Evolutionary conservation across 2,888 invertebrate species (phyloP).

Genomic region (Phyto melanocephala): DNA sequence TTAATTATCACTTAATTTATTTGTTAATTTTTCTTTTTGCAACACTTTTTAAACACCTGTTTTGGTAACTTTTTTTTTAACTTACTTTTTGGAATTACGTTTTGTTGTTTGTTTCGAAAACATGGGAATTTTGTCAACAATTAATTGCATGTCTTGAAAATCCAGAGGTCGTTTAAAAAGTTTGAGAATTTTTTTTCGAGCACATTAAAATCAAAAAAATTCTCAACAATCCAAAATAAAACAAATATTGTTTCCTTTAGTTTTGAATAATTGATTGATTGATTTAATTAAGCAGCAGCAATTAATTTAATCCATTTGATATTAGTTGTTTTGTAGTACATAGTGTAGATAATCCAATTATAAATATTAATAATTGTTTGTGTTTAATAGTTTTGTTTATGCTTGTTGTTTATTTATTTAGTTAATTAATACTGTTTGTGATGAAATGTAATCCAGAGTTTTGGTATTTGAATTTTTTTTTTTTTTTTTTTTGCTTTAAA

Average conservation of each 20-base stretch:
- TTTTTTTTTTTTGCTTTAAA: slow-evolving; percentile 16
- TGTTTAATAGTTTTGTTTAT: slow-evolving; percentile 6
- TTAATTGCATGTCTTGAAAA: slow-evolving; percentile 78
- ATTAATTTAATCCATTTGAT: slow-evolving; percentile 35
- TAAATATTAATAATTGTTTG: not conserved
- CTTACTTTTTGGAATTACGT: slow-evolving; percentile 79
- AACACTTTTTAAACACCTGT: slow-evolving; percentile 56
- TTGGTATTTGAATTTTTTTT: slow-evolving; percentile 34
- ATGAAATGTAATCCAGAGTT: slow-evolving; percentile 53
- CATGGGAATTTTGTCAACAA: slow-evolving; percentile 79
- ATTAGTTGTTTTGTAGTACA: not conserved
- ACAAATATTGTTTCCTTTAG: not conserved
- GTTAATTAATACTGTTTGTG: slow-evolving; percentile 58
- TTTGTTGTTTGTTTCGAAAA: slow-evolving; percentile 79
- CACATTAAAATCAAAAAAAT: slow-evolving; percentile 44
- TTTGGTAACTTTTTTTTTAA: slow-evolving; percentile 58
- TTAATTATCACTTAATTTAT: slow-evolving; percentile 37
- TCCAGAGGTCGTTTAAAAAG: slow-evolving; percentile 27
- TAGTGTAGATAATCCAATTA: slow-evolving; percentile 36
- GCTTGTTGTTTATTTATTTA: slow-evolving; percentile 12
- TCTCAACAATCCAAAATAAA: slow-evolving; percentile 29
- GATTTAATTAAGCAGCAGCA: slow-evolving; percentile 16
- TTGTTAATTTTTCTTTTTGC: slow-evolving; percentile 45
- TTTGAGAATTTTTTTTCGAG: slow-evolving; percentile 47
- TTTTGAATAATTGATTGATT: not conserved